Conservation (phyloP, 2,888 invertebrate genomes). For the Bembecia ichneumoniformis region DNA sequence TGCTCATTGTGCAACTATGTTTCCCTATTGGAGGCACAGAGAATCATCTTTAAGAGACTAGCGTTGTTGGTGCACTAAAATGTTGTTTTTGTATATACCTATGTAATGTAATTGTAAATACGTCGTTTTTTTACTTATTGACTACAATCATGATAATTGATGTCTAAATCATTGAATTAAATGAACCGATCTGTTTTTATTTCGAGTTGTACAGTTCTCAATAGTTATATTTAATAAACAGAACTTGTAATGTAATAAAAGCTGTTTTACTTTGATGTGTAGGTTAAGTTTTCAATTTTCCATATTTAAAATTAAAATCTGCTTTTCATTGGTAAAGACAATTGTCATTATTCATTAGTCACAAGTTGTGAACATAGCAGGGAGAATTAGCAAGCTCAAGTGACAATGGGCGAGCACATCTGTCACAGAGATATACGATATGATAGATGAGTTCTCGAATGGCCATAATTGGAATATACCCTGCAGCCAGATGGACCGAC, state of each 20-base stretch:
- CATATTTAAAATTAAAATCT: too few relatives aligned
- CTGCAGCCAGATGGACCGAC: too few relatives aligned
- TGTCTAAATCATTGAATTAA: conserved; percentile 1
- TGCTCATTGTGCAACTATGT: conserved; percentile 49
- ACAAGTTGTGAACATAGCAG: too few relatives aligned
- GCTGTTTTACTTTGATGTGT: too few relatives aligned
- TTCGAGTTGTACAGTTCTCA: conserved; percentile 49
- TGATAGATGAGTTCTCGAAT: too few relatives aligned
- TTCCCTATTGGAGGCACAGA: conserved; percentile 21
- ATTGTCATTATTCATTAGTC: too few relatives aligned
- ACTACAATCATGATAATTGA: not conserved
- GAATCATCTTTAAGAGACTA: conserved; percentile 7
- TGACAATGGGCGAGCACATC: too few relatives aligned
- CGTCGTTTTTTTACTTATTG: conserved; percentile 17
- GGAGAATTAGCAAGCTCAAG: too few relatives aligned
- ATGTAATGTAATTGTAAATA: conserved; percentile 38
- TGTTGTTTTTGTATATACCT: conserved; percentile 34
- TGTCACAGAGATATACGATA: too few relatives aligned
- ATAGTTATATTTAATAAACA: conserved; percentile 21
- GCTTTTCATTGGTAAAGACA: too few relatives aligned
- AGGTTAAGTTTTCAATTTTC: too few relatives aligned
- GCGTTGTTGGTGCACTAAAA: conserved; percentile 12
- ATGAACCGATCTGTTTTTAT: conserved; percentile 52
- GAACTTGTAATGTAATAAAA: conserved; percentile 25
- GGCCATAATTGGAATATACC: too few relatives aligned